Base-by-base conservation (phyloP, 2,888 invertebrate genomes). In the Hydraecia micacea region DNA sequence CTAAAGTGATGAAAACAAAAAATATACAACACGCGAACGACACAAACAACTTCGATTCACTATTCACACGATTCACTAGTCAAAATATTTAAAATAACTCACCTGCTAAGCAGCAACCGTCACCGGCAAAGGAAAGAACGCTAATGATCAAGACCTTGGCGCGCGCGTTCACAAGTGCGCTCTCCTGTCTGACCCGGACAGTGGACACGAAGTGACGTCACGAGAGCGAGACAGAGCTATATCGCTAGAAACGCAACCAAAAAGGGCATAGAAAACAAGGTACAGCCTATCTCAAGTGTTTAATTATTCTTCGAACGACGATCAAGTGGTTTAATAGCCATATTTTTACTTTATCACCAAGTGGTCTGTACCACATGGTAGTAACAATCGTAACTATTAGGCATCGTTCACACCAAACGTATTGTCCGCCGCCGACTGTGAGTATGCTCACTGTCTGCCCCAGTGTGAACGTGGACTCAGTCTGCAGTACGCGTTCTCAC, bases 1-100 rank as follows among this genome's bases (percentile, higher is more conserved):
- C 39, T n/a, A 39, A 7, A 39, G 52, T 7, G 21, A 7, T 28
- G 4, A 63, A 63, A 32, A 63, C 2, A 63, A 25, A 65, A 36
- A 65, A 39, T n/a, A 63, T 36, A 8, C 8, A 52, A 21, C 11
- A 25, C 13, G 63, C 25, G 15, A 39, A n/a, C n/a, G n/a, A n/a
- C n/a, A n/a, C n/a, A n/a, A n/a, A n/a, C 13, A 36, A 65, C 13
- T 36, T 18, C 8, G 32, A 36, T 36, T 65, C 36, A 13, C 36
- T 65, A 13, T n/a, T n/a, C n/a, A n/a, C n/a, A n/a, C n/a, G n/a
- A n/a, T n/a, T n/a, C n/a, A n/a, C n/a, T n/a, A n/a, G n/a, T n/a
- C n/a, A n/a, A 28, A 46, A 67, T 67, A 28, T 67, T 28, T 46
- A 13, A 67, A 68, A 68, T 67, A 67, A 67, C 46, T 67, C 68